A percentile compares a stretch with the other conserved stretches of the same genome.
Conservation (phyloP, 1,140 invertebrate species). For the Catajapyx aquilonaris region DNA sequence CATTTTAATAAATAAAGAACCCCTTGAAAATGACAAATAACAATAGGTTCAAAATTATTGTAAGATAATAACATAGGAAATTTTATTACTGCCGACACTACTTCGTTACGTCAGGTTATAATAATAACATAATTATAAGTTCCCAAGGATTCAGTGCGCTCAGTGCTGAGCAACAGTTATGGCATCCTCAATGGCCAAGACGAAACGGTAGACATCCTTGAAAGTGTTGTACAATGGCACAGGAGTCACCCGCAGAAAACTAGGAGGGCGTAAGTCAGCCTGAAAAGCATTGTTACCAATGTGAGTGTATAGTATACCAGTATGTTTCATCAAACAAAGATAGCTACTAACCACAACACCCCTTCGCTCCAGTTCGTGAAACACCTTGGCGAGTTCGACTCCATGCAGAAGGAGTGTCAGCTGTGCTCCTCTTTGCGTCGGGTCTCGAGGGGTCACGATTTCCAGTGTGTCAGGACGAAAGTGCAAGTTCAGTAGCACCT, state of each 20-base stretch:
- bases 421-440: conserved; percentile 28
- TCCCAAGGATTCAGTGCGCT: too few relatives aligned
- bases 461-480: conserved; percentile 14
- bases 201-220: conserved; percentile 24
- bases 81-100: too few relatives aligned
- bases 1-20: too few relatives aligned
- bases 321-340: conserved; percentile 5
- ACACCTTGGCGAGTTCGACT: conserved; percentile 21
- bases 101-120: too few relatives aligned
- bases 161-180: too few relatives aligned
- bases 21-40: too few relatives aligned
- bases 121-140: too few relatives aligned
- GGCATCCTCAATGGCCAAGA: conserved; percentile 14
- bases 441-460: conserved; percentile 30
- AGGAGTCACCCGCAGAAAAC: conserved; percentile 29
- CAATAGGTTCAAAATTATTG: too few relatives aligned
- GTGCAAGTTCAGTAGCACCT: conserved; percentile 20
- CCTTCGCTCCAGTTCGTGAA: conserved; percentile 23
- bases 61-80: too few relatives aligned
- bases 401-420: conserved; percentile 26
- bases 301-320: conserved; percentile 9
- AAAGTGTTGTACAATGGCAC: conserved; percentile 33
- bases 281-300: conserved; percentile 12
- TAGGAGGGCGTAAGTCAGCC: conserved; percentile 30
- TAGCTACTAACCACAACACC: conserved; percentile 29